Base-by-base conservation (phyloP, 2,797 vertebrate species). In the Enteromius radiatus region DNA sequence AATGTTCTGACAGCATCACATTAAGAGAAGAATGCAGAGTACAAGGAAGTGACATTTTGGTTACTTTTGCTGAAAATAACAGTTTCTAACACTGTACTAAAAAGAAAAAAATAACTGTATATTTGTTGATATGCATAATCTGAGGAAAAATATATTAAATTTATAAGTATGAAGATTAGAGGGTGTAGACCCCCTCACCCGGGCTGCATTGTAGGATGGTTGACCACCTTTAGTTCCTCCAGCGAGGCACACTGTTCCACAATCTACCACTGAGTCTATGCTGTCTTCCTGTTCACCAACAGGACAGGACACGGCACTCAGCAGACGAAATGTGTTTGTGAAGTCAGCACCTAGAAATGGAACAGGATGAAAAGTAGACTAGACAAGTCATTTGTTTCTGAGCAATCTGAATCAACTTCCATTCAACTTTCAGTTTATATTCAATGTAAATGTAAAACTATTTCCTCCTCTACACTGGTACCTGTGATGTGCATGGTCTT, bases 221-320 rank as follows among this genome's bases (percentile, higher is more conserved):
- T 96, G 84, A 93, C 94, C 36, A 96, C 91, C 91, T 93, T 95
- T 75, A 97, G 89, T 86, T 98, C 96, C 88, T 97, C 95, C 59
- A 97, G 43, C 26, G 96, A 95, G 56, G 96, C 94, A 79, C 96
- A 97, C 77, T 97, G 96, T 1, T 92, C 85, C 83, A 97, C 86
- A 86, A 96, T 93, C 93, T 84, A 91, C 33, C 4, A 88, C 85
- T 6, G 81, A 85, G 8, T 69, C 84, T 61, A 82, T 76, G 0
- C 74, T 64, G 14, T 59, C 59, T 63, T 11, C 49, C 78, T 90
- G 86, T 1, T 73, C 83, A 21, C 88, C 89, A 4, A 86, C 87
- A 64, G 92, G 90, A 86, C 89, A 90, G 0, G 93, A 92, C 83
- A 95, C 93, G 2, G 84, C 84, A 83, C 94, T 95, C 88, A 98